Percentiles rank a stretch among this genome's conserved stretches.
Conservation (phyloP, 2,888 invertebrate species). For the Ochropleura leucogaster region DNA sequence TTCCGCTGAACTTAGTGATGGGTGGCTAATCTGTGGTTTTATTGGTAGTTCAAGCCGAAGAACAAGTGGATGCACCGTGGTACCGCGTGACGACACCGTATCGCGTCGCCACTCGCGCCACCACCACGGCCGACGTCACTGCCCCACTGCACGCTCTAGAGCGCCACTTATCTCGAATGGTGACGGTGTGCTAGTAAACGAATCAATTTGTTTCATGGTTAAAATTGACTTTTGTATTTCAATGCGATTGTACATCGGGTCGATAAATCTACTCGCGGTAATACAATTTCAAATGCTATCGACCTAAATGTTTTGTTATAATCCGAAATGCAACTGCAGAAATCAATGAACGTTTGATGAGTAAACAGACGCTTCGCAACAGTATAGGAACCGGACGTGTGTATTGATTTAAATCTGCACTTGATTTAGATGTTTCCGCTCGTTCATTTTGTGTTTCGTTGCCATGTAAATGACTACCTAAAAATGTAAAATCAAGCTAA, state of each 20-base stretch:
- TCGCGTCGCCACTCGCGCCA: constrained; percentile 48
- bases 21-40: constrained; percentile 6
- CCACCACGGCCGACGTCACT: constrained; percentile 62
- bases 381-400: constrained; percentile 32
- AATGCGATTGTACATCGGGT: constrained; percentile 15
- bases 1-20: constrained; percentile 19
- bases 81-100: constrained; percentile 60
- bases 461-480: constrained; percentile 26
- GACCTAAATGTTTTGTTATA: constrained; percentile 1
- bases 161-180: constrained; percentile 68
- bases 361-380: constrained; percentile 29
- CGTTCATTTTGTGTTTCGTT: constrained; percentile 32
- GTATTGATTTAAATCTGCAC: constrained; percentile 47
- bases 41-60: constrained; percentile 23
- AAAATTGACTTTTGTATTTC: constrained; percentile 57
- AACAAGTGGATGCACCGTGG: constrained; percentile 34
- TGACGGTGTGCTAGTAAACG: constrained; percentile 52
- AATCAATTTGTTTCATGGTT: constrained; percentile 62
- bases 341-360: constrained; percentile 35
- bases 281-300: constrained; percentile 6
- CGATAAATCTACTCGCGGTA: constrained; percentile 15
- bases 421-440: constrained; percentile 39
- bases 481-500: constrained; percentile 26
- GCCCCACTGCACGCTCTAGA: constrained; percentile 66
- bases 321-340: constrained; percentile 4